These are phyloP conservation scores for Danaus chrysippus DNA, from an alignment of 2,888 invertebrate genomes.

Conservation along the genomic window DNA sequence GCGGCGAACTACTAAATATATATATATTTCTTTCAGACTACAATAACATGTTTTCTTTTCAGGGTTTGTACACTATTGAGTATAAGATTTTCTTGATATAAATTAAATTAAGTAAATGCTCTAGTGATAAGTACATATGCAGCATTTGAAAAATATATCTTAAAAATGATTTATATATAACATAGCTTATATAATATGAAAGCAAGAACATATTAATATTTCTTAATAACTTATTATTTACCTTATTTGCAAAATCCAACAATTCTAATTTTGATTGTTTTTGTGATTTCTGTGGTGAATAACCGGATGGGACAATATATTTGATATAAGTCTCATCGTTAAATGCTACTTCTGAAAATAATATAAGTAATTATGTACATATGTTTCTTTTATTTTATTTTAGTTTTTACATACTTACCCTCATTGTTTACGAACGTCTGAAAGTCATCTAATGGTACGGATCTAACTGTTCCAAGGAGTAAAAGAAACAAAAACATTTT, in stretches of 20 bases:
- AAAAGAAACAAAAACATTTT: constrained; percentile 48
- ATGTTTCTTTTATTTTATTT: not conserved
- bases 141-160: too few relatives aligned
- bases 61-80: too few relatives aligned
- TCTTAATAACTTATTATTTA: constrained; percentile 21
- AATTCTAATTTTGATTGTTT: constrained; percentile 32
- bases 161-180: too few relatives aligned
- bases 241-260: constrained; percentile 37
- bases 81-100: too few relatives aligned
- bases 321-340: constrained; percentile 42
- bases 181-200: too few relatives aligned
- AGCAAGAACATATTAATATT: constrained; percentile 1
- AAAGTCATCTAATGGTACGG: constrained; percentile 53
- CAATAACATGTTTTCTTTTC: too few relatives aligned
- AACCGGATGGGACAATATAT: constrained; percentile 46
- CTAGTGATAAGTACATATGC: too few relatives aligned
- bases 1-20: too few relatives aligned
- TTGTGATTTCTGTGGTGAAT: constrained; percentile 39
- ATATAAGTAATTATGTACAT: constrained; percentile 26
- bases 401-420: constrained; percentile 40
- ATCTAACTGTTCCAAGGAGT: constrained; percentile 41
- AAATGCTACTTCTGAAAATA: constrained; percentile 35
- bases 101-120: too few relatives aligned
- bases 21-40: too few relatives aligned
- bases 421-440: constrained; percentile 47